These are phyloP conservation scores for Thalassophryne amazonica DNA, from an alignment of 2,797 vertebrate species.

Conservation along the genomic window DNA sequence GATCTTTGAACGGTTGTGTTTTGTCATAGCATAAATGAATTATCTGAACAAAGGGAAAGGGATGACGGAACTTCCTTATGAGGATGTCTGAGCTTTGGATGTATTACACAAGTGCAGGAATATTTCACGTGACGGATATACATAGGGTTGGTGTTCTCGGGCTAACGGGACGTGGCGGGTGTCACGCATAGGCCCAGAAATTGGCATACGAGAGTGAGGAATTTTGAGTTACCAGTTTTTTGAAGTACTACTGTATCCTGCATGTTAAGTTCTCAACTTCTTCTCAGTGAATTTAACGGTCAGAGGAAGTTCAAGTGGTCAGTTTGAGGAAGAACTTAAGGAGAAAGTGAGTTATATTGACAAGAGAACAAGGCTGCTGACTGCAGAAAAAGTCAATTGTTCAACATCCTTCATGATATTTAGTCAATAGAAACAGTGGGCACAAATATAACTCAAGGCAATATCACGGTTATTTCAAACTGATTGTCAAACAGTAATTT, in stretches of 20 bases:
- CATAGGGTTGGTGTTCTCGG: background rate
- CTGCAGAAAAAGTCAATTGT: no score
- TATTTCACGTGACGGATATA: background rate
- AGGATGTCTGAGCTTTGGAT: no score
- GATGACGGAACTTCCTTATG: no score
- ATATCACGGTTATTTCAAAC: no score
- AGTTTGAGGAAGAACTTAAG: slow-evolving; percentile 11
- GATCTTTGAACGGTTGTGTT: slow-evolving; percentile 18
- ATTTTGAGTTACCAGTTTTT: background rate
- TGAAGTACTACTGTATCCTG: no score
- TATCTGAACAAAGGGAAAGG: background rate
- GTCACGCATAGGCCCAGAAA: background rate
- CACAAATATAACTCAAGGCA: no score
- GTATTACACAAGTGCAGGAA: background rate
- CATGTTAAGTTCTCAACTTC: slow-evolving; percentile 1
- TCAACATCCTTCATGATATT: no score
- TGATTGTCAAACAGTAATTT: no score
- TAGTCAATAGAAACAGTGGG: no score
- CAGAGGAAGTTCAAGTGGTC: slow-evolving; percentile 5
- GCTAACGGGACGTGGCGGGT: background rate
- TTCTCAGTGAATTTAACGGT: background rate
- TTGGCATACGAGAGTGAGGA: background rate
- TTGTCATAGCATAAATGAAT: background rate
- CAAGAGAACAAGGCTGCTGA: background rate
- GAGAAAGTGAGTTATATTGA: slow-evolving; percentile 6